phyloP scores from a whole-genome alignment of 2,888 invertebrate species.

The Thereva unica region DNA sequence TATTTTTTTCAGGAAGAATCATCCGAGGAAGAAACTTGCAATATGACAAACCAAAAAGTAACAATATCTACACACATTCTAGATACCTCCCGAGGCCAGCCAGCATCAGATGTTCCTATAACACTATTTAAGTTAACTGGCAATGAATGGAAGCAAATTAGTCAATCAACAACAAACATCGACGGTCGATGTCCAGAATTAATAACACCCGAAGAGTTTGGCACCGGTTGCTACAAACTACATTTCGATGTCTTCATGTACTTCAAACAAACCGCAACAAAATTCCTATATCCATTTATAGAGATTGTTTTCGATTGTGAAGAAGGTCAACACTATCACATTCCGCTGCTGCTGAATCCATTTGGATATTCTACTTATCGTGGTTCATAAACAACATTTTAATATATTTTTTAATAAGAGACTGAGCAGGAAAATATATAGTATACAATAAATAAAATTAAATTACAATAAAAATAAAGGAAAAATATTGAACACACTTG shows the following conservation, averaged over 20 bases:
- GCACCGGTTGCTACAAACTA: slow-evolving; percentile 72
- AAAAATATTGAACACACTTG: no score
- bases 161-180: slow-evolving; percentile 65
- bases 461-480: no score
- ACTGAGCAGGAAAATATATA: no score
- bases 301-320: slow-evolving; percentile 75
- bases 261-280: slow-evolving; percentile 64
- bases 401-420: no score
- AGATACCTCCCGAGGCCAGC: slow-evolving; percentile 71
- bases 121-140: slow-evolving; percentile 69
- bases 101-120: slow-evolving; percentile 69
- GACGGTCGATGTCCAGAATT: slow-evolving; percentile 72
- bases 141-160: slow-evolving; percentile 70
- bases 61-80: slow-evolving; percentile 76
- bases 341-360: slow-evolving; percentile 74
- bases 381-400: slow-evolving; percentile 62
- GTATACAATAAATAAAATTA: no score
- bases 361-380: slow-evolving; percentile 79
- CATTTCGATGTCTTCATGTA: slow-evolving; percentile 75
- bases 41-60: slow-evolving; percentile 52
- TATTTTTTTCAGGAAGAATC: slow-evolving; percentile 10
- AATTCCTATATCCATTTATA: slow-evolving; percentile 75
- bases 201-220: slow-evolving; percentile 63
- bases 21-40: slow-evolving; percentile 16
- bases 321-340: slow-evolving; percentile 71